Conservation (phyloP, 2,113 vertebrate genomes). For the Vidua chalybeata region DNA sequence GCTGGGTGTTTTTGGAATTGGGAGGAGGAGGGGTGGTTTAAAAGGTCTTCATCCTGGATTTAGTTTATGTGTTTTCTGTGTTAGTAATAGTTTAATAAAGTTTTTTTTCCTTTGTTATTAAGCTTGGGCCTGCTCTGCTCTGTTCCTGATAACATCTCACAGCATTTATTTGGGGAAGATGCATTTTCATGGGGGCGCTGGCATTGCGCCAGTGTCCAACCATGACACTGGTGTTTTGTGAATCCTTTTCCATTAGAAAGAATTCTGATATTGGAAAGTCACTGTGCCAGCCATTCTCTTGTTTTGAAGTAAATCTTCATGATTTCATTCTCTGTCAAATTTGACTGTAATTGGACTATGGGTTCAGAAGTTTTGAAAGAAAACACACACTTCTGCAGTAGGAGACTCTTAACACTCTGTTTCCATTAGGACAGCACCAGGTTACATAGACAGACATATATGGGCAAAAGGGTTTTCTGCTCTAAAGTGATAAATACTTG, state of each 20-base stretch:
- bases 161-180: no score
- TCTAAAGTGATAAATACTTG: background rate
- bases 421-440: background rate
- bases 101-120: no score
- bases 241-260: background rate
- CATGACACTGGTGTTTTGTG: background rate
- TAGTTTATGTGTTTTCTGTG: no score
- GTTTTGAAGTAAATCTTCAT: background rate
- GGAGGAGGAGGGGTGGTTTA: no score
- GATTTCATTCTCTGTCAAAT: background rate
- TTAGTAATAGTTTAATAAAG: no score
- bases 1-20: no score
- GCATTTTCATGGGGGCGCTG: no score
- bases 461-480: background rate
- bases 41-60: no score
- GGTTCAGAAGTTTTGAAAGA: background rate
- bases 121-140: no score
- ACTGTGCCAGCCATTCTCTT: background rate
- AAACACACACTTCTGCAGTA: background rate
- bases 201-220: no score
- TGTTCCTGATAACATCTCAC: no score
- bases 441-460: background rate
- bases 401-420: background rate
- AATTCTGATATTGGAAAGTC: background rate
- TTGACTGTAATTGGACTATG: background rate